phyloP scores from a whole-genome alignment of 2,113 vertebrate species.

The Leuciscus idus region DNA sequence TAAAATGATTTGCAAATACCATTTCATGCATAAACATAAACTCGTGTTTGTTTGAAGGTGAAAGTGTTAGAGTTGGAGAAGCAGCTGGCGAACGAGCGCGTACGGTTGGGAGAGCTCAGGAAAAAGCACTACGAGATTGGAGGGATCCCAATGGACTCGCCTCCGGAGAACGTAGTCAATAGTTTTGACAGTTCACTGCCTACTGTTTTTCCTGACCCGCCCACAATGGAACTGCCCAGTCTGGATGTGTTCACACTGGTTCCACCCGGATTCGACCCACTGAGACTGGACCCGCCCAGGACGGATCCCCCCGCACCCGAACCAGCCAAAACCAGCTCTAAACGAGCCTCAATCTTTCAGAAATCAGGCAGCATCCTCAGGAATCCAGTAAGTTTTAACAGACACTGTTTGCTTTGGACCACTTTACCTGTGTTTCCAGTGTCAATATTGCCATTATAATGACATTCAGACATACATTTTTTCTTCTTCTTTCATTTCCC shows the following conservation, averaged over 20 bases:
- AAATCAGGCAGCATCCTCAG: conserved; percentile 74
- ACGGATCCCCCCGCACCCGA: conserved; percentile 48
- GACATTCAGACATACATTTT: background rate
- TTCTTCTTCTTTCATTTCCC: conserved; percentile 10
- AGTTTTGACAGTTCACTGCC: conserved; percentile 64
- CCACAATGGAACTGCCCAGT: conserved; percentile 60
- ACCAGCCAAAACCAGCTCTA: conserved; percentile 40
- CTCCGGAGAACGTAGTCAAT: conserved; percentile 55
- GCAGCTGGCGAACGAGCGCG: conserved; percentile 87
- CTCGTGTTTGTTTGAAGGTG: conserved; percentile 75
- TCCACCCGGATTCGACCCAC: conserved; percentile 54
- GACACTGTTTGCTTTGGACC: background rate
- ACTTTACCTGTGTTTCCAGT: background rate
- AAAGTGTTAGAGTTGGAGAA: conserved; percentile 92
- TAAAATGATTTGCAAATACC: background rate
- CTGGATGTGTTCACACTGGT: conserved; percentile 7
- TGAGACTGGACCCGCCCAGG: conserved; percentile 45
- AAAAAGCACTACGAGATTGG: conserved; percentile 91
- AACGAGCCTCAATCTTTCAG: conserved; percentile 69
- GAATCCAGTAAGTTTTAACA: conserved; percentile 64
- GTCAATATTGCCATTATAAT: background rate
- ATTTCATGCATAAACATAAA: background rate
- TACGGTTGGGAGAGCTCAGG: conserved; percentile 88
- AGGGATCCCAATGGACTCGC: conserved; percentile 68
- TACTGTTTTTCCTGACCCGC: conserved; percentile 62